phyloP scores from a whole-genome alignment of 2,888 invertebrate genomes.

The Lasiommata megera region DNA sequence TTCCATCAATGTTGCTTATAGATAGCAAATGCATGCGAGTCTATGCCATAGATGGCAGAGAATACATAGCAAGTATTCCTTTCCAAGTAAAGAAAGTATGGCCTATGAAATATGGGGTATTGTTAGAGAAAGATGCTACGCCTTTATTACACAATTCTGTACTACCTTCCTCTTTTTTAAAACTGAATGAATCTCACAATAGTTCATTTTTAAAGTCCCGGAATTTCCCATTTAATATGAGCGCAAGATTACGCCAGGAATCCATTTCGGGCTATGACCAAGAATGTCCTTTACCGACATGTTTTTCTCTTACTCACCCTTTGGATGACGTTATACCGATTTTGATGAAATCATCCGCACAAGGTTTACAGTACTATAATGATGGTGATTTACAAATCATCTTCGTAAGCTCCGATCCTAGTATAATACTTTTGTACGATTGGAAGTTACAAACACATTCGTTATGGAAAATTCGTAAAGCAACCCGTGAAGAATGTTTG shows the following conservation, averaged over 20 bases:
- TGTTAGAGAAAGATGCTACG: slow-evolving; percentile 87
- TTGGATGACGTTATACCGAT: slow-evolving; percentile 95
- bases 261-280: slow-evolving; percentile 62
- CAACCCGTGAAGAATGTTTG: slow-evolving; percentile 86
- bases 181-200: slow-evolving; percentile 64
- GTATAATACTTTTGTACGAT: slow-evolving; percentile 91
- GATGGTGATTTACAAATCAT: slow-evolving; percentile 86
- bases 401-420: slow-evolving; percentile 88
- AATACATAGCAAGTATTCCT: slow-evolving; percentile 90
- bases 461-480: slow-evolving; percentile 89
- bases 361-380: slow-evolving; percentile 82
- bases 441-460: slow-evolving; percentile 89
- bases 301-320: slow-evolving; percentile 94
- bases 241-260: slow-evolving; percentile 61
- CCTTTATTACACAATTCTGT: slow-evolving; percentile 56
- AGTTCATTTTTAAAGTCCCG: slow-evolving; percentile 59
- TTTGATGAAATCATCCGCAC: slow-evolving; percentile 84
- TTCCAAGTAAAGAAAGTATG: slow-evolving; percentile 91
- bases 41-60: slow-evolving; percentile 90
- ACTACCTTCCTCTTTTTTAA: slow-evolving; percentile 57
- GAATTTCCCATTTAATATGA: slow-evolving; percentile 57
- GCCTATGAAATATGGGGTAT: slow-evolving; percentile 91
- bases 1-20: slow-evolving; percentile 86
- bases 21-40: slow-evolving; percentile 89
- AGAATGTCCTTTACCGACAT: slow-evolving; percentile 85